phyloP scores from a whole-genome alignment of 1,140 invertebrate genomes.

The Psix sp. region DNA sequence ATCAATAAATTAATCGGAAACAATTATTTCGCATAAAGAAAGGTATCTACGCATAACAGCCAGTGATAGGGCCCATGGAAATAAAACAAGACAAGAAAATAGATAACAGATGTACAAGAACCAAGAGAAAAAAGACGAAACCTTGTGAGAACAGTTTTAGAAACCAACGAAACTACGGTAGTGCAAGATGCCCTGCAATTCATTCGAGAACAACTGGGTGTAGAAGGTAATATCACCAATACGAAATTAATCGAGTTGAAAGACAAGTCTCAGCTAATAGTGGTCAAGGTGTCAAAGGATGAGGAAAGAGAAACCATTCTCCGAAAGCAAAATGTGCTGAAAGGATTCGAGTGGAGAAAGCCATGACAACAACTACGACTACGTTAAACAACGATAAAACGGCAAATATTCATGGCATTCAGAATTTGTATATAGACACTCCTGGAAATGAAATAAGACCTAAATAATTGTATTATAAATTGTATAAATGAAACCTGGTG shows the following conservation, averaged over 20 bases:
- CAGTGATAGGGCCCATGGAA: no score
- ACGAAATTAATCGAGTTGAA: neutral
- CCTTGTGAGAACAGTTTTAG: slow-evolving; percentile 4
- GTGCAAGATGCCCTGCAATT: neutral
- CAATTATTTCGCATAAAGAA: no score
- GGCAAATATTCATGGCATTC: no score
- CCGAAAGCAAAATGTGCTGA: slow-evolving; percentile 1
- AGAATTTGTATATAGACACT: no score
- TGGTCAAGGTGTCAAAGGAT: neutral
- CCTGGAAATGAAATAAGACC: no score
- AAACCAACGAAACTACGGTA: neutral
- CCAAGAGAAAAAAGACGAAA: slow-evolving; percentile 8
- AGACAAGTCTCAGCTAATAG: neutral
- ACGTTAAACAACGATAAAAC: no score
- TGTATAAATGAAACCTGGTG: no score
- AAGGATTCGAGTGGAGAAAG: neutral
- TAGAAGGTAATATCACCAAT: neutral
- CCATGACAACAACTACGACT: neutral
- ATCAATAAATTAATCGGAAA: no score
- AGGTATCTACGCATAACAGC: no score
- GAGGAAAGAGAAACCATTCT: slow-evolving; percentile 3
- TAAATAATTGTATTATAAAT: no score
- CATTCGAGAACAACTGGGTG: neutral
- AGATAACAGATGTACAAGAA: slow-evolving; percentile 9
- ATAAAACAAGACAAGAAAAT: no score